Evolutionary conservation across 2,797 vertebrate species (phyloP), one percentile per base, ranked within the genome.

Genomic region (Siniperca scherzeri): DNA sequence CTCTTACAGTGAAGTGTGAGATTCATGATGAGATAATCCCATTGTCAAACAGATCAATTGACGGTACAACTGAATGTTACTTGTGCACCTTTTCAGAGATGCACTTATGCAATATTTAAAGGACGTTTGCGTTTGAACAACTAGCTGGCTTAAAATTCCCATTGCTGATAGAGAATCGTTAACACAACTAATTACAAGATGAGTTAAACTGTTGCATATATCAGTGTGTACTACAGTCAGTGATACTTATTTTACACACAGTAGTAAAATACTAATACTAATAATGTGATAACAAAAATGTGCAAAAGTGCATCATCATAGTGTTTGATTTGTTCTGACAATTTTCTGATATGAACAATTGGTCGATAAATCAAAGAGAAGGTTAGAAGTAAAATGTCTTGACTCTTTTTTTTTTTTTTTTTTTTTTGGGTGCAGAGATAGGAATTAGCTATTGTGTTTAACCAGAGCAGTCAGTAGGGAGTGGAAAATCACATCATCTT

Each of bases 401-500:
- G 16, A 69, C 46, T 42, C 12, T 40, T 40, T 40, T 40, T 36
- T 25, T 33, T 71, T 42, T 13, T 12, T 42, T 42, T 13, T 12
- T 42, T 27, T 33, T 72, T 30, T 71, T 62, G 53, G 64, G 69
- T 76, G 62, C 56, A 61, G 42, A 46, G 22, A 21, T 60, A 64
- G 73, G 68, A 87, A 78, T 83, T 77, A 80, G 80, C 70, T 30
- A 22, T 73, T 71, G 77, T 92, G 78, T 87, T 86, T 81, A 91
- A 89, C 67, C 70, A 62, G 82, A 88, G 88, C 72, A 87, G 83
- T 87, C 79, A 82, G 80, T 77, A 88, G 81, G 60, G 86, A 94
- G 85, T 92, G 92, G 91, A 91, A 92, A 93, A 92, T 91, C 90
- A 89, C 89, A 90, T 90, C 84, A 80, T 91, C 86, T 88, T 82